phyloP scores from a whole-genome alignment of 2,113 vertebrate genomes.

The Geococcyx californianus region DNA sequence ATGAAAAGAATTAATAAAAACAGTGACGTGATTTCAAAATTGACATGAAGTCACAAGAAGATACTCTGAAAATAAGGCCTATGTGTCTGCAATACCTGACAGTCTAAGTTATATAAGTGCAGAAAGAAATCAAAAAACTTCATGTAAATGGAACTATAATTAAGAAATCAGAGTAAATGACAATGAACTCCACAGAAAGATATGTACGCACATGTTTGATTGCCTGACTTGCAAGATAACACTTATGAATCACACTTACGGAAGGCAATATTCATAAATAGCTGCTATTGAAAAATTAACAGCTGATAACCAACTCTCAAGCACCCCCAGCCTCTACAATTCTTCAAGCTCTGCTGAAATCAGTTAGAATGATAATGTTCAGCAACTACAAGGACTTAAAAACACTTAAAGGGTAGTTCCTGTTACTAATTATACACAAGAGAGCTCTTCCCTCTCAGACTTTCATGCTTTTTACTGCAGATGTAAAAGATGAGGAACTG shows the following conservation, averaged over 20 bases:
- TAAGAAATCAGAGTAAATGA: neutral
- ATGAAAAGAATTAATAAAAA: neutral
- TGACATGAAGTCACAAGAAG: neutral
- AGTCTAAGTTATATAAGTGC: neutral
- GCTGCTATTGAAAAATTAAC: neutral
- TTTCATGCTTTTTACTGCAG: neutral
- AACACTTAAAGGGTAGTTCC: neutral
- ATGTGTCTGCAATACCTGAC: neutral
- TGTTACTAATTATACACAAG: neutral
- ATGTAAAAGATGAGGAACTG: neutral
- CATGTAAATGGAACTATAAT: neutral
- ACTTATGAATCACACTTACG: neutral
- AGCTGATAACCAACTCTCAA: neutral
- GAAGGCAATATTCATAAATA: neutral
- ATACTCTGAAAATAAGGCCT: neutral
- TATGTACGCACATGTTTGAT: accelerated
- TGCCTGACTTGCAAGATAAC: neutral
- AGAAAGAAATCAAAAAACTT: neutral
- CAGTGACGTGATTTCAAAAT: neutral
- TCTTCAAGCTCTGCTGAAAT: neutral
- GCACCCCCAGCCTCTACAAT: neutral
- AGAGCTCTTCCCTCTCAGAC: neutral
- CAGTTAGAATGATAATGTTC: neutral
- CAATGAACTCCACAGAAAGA: neutral
- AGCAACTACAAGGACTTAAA: neutral